Percentiles rank a stretch among this genome's conserved stretches.
phyloP scores from a whole-genome alignment of 2,113 vertebrate species.

The Hylia prasina region DNA sequence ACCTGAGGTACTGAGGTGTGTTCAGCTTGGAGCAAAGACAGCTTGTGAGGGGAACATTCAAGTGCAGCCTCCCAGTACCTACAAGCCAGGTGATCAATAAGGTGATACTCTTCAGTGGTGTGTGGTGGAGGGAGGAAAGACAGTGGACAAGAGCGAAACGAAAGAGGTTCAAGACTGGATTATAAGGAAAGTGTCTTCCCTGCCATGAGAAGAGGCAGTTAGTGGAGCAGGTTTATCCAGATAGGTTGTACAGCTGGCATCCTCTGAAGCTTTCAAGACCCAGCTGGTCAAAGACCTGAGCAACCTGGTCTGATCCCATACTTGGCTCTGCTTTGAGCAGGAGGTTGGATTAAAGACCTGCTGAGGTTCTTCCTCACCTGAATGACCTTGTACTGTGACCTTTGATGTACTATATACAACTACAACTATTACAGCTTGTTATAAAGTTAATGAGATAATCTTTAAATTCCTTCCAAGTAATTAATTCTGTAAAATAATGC shows the following conservation, averaged over 20 bases:
- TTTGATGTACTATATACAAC: background rate
- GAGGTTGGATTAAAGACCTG: background rate
- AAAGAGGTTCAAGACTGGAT: background rate
- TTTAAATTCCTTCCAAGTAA: background rate
- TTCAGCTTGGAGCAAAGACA: background rate
- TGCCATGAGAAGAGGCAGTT: background rate
- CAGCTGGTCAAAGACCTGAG: background rate
- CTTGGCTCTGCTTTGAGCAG: background rate
- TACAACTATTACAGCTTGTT: background rate
- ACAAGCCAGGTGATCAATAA: background rate
- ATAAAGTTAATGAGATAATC: background rate
- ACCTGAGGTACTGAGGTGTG: background rate
- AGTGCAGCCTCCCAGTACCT: background rate
- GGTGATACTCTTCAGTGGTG: background rate
- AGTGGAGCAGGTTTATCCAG: background rate
- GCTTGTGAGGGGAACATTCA: background rate
- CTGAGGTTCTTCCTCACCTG: background rate
- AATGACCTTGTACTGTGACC: background rate
- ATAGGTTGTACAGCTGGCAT: background rate
- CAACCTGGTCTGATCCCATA: background rate
- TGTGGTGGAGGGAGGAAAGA: background rate
- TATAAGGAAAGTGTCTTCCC: background rate
- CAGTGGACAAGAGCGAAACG: background rate
- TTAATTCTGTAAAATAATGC: background rate
- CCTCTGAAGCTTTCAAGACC: background rate